Evolutionary conservation across 1,140 invertebrate species (phyloP).

Genomic region (Drosophila malerkotliana): DNA sequence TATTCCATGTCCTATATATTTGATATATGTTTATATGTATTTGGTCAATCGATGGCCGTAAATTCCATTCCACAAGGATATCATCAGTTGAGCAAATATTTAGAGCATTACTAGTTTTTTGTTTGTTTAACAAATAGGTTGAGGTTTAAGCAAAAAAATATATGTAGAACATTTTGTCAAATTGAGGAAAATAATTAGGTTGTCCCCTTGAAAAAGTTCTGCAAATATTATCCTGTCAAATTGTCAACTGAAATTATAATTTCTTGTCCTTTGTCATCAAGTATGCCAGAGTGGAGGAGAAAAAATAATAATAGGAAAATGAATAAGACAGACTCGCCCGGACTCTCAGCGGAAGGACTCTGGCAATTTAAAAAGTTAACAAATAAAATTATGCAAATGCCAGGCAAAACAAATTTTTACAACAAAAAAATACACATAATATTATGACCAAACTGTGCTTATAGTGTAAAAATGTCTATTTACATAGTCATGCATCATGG

Average conservation of each 20-base stretch:
- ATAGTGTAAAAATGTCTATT: slow-evolving; percentile 78
- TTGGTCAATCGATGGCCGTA: no score
- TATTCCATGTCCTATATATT: not conserved
- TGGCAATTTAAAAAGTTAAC: slow-evolving; percentile 57
- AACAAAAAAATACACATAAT: slow-evolving; percentile 12
- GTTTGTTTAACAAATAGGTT: not conserved
- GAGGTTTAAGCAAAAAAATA: not conserved
- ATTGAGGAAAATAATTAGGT: slow-evolving; percentile 11
- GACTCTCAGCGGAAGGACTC: slow-evolving; percentile 5
- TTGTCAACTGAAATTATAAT: slow-evolving; percentile 20
- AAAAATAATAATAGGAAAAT: not conserved
- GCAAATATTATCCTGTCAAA: slow-evolving; percentile 5
- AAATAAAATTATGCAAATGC: slow-evolving; percentile 76
- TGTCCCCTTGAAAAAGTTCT: slow-evolving; percentile 3
- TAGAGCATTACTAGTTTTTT: not conserved
- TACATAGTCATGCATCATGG: slow-evolving; percentile 77
- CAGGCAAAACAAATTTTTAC: slow-evolving; percentile 41
- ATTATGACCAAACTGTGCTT: slow-evolving; percentile 71
- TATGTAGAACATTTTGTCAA: not conserved
- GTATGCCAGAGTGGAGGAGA: slow-evolving; percentile 24
- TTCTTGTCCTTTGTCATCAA: slow-evolving; percentile 27
- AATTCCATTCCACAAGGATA: no score
- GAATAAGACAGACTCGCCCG: no score
- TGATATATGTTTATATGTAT: not conserved
- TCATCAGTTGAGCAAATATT: slow-evolving; percentile 8